These are phyloP conservation scores for Eubasilissa regina DNA, from an alignment of 1,140 invertebrate species.

Conservation along the genomic window DNA sequence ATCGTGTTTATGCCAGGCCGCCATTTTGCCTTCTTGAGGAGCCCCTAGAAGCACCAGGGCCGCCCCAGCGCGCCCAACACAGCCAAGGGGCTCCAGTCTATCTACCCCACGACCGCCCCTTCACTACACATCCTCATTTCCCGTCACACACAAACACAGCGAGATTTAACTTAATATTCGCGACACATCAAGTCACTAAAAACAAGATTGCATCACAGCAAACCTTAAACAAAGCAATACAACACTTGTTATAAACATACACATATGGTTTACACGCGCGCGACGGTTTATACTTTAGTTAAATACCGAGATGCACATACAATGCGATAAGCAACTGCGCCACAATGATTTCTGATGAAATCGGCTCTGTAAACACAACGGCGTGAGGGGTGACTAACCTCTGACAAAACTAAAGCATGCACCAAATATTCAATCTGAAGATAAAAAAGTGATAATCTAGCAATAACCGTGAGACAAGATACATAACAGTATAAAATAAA, in stretches of 20 bases:
- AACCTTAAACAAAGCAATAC: slow-evolving; percentile 29
- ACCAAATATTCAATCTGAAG: background rate
- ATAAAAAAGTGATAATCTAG: too few species aligned
- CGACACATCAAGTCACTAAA: slow-evolving; percentile 22
- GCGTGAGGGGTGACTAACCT: slow-evolving; percentile 54
- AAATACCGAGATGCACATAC: slow-evolving; percentile 42
- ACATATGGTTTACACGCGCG: slow-evolving; percentile 5
- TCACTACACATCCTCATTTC: slow-evolving; percentile 67
- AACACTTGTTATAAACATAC: slow-evolving; percentile 26
- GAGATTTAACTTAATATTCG: slow-evolving; percentile 62
- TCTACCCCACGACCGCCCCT: slow-evolving; percentile 53
- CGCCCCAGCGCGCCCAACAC: slow-evolving; percentile 71
- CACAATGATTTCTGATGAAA: slow-evolving; percentile 54
- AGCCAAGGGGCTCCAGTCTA: slow-evolving; percentile 72
- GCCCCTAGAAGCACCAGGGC: slow-evolving; percentile 64
- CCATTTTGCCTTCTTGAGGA: slow-evolving; percentile 74
- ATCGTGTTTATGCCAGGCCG: slow-evolving; percentile 82
- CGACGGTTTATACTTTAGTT: background rate
- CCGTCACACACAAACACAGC: slow-evolving; percentile 63
- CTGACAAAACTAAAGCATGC: slow-evolving; percentile 52
- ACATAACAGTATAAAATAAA: too few species aligned
- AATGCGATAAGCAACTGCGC: slow-evolving; percentile 42
- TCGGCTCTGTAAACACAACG: slow-evolving; percentile 50
- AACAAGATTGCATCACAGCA: slow-evolving; percentile 11
- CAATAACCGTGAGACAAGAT: too few species aligned